phyloP scores from a whole-genome alignment of 2,888 invertebrate genomes.

The Helicoverpa assulta region DNA sequence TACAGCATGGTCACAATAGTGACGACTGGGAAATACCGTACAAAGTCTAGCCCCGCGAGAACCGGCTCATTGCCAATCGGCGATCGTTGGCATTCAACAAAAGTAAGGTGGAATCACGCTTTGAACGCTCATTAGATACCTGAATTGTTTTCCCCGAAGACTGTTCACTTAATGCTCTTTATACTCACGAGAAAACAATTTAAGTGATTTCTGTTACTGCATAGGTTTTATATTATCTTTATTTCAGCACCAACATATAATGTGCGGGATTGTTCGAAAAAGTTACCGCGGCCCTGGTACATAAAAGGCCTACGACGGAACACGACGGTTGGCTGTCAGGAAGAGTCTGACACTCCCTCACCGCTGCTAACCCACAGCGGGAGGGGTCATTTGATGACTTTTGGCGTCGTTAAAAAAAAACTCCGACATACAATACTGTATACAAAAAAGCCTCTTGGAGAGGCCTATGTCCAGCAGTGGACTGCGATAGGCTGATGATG shows the following conservation, averaged over 20 bases:
- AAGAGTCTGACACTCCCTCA: too few species aligned
- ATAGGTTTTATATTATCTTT: not conserved
- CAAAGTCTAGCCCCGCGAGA: slow-evolving; percentile 47
- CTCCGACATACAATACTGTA: too few species aligned
- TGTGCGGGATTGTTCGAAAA: too few species aligned
- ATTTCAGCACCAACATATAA: too few species aligned
- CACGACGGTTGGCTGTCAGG: too few species aligned
- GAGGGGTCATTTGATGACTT: too few species aligned
- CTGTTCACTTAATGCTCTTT: slow-evolving; percentile 18
- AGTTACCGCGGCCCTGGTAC: too few species aligned
- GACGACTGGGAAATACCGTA: slow-evolving; percentile 14
- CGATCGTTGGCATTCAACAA: slow-evolving; percentile 43
- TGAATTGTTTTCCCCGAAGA: slow-evolving; percentile 44
- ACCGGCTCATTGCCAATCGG: slow-evolving; percentile 60
- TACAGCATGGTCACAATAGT: slow-evolving; percentile 13
- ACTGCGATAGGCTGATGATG: too few species aligned
- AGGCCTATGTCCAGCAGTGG: too few species aligned
- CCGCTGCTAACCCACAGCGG: too few species aligned
- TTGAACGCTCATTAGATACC: slow-evolving; percentile 49
- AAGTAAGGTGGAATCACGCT: slow-evolving; percentile 42
- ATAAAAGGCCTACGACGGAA: too few species aligned
- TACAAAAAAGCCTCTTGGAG: not conserved
- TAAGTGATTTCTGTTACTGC: slow-evolving; percentile 1
- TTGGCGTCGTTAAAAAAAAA: too few species aligned
- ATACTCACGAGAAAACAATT: slow-evolving; percentile 11